Conservation (phyloP, 2,113 vertebrate genomes). For the Dromaius novaehollandiae region DNA sequence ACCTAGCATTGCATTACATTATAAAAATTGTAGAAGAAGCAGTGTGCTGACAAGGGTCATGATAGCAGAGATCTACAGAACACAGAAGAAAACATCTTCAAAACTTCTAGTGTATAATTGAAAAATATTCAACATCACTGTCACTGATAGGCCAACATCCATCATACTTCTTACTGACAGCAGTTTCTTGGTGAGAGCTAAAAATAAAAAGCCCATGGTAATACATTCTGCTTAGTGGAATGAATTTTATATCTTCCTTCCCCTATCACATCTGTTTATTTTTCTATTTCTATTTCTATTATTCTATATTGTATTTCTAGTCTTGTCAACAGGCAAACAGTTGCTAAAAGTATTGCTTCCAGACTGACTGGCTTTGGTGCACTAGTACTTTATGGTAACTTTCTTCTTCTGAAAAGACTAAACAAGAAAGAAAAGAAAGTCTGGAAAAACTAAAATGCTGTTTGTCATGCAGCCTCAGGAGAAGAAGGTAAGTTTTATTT, state of each 20-base stretch:
- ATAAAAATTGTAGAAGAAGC: background rate
- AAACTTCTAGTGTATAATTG: background rate
- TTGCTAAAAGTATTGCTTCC: conserved; percentile 11
- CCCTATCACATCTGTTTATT: background rate
- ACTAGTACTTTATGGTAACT: background rate
- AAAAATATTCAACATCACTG: background rate
- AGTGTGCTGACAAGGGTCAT: background rate
- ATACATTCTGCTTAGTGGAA: background rate
- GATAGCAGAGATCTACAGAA: background rate
- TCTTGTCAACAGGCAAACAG: background rate
- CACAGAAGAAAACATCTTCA: background rate
- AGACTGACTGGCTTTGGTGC: conserved; percentile 8
- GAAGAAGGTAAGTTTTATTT: background rate
- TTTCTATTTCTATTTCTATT: no score
- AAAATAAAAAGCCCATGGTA: background rate
- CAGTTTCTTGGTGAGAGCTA: background rate
- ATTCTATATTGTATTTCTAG: background rate
- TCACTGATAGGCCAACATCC: background rate
- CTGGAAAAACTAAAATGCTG: background rate
- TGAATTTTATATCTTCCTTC: conserved; percentile 25
- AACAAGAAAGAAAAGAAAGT: conserved; percentile 7
- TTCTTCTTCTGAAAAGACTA: conserved; percentile 11
- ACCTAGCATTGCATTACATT: background rate
- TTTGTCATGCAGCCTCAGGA: background rate
- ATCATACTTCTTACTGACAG: background rate